Base-by-base conservation (phyloP, 2,113 vertebrate species). In the Gopherus flavomarginatus region DNA sequence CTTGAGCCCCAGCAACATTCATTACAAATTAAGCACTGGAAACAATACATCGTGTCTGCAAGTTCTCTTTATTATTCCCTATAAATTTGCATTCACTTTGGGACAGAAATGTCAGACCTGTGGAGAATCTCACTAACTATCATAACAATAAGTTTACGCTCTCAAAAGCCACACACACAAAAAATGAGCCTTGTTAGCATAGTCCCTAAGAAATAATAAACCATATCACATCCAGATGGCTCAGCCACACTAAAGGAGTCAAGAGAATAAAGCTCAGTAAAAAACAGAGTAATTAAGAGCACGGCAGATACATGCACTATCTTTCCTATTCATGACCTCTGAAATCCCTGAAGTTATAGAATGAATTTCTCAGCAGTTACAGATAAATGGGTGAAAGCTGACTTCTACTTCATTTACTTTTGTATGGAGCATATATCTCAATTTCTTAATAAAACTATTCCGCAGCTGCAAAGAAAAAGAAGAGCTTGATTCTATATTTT, bases 181-280 rank as follows among this genome's bases (percentile, higher is more conserved):
- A 91, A 69, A 97, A 93, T 62, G 65, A 95, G 8, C 49, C 1
- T 0, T 87, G 85, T 92, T 95, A 90, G 27, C 24, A 8, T 4
- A 97, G 79, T 95, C 93, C 88, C 90, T 54, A 87, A 97, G 92
- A 98, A 95, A 92, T 88, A 93, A 93, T 87, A 96, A 97, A 97
- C 92, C 84, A 87, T 49, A 24, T 88, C 75, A 75, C 81, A 94
- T 88, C 8, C 95, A 97, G 94, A 94, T 96, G 88, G 86, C 81
- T 95, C 85, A 92, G 94, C 79, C 86, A 91, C 86, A 95, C 82
- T 53, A 93, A 96, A 59, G 35, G 56, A 96, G 79, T 65, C 84
- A 85, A 93, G 93, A 95, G 88, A 97, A 94, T 89, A 97, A 79
- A 96, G 50, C 31, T 75, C 50, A 78, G 85, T 77, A 83, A 94